A percentile compares a stretch with the other conserved stretches of the same genome.
These are phyloP conservation scores for Paralichthys olivaceus DNA, from an alignment of 2,113 vertebrate genomes.

Conservation along the genomic window DNA sequence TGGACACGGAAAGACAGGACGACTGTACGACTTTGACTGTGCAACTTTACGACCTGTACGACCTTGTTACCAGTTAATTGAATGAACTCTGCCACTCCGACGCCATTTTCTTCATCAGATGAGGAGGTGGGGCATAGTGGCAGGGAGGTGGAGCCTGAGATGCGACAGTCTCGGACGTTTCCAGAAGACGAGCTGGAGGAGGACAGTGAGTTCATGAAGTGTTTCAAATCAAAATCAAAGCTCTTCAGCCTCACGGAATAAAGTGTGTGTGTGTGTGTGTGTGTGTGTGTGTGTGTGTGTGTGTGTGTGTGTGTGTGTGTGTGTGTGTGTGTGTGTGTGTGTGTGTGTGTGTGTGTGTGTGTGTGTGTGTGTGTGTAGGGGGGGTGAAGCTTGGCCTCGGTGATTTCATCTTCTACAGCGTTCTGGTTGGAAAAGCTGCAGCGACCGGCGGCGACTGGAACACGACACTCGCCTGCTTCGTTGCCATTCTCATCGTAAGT, in stretches of 20 bases:
- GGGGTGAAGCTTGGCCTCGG: constrained; percentile 98
- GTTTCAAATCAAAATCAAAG: not conserved
- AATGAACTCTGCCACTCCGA: not conserved
- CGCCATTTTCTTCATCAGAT: constrained; percentile 65
- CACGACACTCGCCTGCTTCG: constrained; percentile 95
- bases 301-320: constrained; percentile 8
- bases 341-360: constrained; percentile 6
- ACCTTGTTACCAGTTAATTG: too few relatives aligned
- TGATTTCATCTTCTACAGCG: constrained; percentile 99
- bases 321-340: constrained; percentile 1
- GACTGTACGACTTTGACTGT: not conserved
- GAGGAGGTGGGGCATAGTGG: constrained; percentile 81
- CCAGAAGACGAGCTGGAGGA: constrained; percentile 88
- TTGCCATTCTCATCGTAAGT: constrained; percentile 95
- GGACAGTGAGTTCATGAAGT: constrained; percentile 87
- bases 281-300: not conserved
- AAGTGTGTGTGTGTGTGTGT: not conserved
- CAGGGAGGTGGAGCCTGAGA: constrained; percentile 65
- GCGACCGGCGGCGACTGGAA: constrained; percentile 97
- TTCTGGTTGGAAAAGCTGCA: constrained; percentile 96
- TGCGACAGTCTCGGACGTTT: constrained; percentile 54
- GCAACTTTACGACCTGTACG: not conserved
- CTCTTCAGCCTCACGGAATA: not conserved
- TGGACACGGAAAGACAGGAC: not conserved
- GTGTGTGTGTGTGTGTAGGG: constrained; percentile 76